phyloP scores from a whole-genome alignment of 2,888 invertebrate genomes.

The Sericinus montela region DNA sequence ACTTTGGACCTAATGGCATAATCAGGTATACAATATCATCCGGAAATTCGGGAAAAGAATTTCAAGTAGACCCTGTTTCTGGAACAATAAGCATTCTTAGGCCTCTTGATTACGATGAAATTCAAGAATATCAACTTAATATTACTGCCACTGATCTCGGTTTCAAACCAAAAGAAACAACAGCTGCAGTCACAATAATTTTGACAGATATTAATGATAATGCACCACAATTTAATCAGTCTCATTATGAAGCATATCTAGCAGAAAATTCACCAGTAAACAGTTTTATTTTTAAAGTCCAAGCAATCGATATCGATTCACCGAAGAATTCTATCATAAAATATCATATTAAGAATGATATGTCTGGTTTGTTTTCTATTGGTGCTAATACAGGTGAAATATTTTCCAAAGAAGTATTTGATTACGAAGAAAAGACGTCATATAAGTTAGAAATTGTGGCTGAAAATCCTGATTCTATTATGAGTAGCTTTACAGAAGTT shows the following conservation, averaged over 20 bases:
- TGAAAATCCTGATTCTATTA: conserved; percentile 90
- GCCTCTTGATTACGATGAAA: conserved; percentile 91
- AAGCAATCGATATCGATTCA: conserved; percentile 91
- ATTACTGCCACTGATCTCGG: conserved; percentile 93
- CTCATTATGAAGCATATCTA: conserved; percentile 86
- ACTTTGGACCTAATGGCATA: conserved; percentile 94
- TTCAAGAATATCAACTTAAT: conserved; percentile 90
- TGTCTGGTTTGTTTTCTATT: conserved; percentile 87
- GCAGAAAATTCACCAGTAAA: conserved; percentile 90
- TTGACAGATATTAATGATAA: conserved; percentile 97
- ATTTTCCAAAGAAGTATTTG: conserved; percentile 86
- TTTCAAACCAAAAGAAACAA: conserved; percentile 86
- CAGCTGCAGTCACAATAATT: conserved; percentile 90
- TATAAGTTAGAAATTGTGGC: conserved; percentile 90
- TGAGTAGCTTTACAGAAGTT: conserved; percentile 87
- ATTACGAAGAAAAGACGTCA: conserved; percentile 89
- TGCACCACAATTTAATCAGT: conserved; percentile 90
- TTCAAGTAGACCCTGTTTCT: conserved; percentile 86
- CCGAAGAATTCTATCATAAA: conserved; percentile 91
- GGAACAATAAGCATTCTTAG: conserved; percentile 90
- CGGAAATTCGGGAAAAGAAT: conserved; percentile 89
- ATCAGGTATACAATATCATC: conserved; percentile 90
- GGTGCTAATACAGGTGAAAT: conserved; percentile 87
- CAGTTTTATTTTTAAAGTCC: conserved; percentile 85
- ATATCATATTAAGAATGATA: conserved; percentile 89